Percentiles rank a stretch among this genome's conserved stretches.
Conservation (phyloP, 2,888 invertebrate genomes). For the Campoletis raptor region DNA sequence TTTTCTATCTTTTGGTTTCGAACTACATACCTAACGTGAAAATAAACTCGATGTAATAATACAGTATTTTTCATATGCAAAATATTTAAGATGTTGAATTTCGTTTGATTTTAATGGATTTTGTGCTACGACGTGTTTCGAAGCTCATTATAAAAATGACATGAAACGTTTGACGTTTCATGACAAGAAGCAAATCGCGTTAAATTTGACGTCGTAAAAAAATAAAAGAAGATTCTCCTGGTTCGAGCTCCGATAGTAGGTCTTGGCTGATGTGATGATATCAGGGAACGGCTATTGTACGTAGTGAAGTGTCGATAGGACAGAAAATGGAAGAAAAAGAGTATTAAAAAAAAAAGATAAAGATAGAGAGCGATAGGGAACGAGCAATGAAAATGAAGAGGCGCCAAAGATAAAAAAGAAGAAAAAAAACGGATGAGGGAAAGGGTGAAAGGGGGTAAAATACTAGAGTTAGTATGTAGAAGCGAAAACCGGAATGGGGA, state of each 20-base stretch:
- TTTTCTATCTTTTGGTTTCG: background rate
- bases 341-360: no score
- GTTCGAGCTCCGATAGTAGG: conserved; percentile 17
- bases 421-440: conserved; percentile 55
- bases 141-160: conserved; percentile 38
- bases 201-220: conserved; percentile 79
- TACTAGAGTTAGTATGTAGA: conserved; percentile 38
- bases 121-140: background rate
- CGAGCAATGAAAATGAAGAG: conserved; percentile 63
- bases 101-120: conserved; percentile 20
- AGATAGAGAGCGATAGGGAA: conserved; percentile 56
- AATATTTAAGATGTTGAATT: background rate
- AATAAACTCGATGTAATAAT: no score
- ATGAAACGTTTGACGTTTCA: conserved; percentile 47
- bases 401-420: conserved; percentile 62
- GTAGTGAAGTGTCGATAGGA: conserved; percentile 35
- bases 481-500: conserved; percentile 63
- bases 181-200: conserved; percentile 62
- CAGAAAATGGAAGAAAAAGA: conserved; percentile 27
- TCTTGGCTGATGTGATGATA: conserved; percentile 39
- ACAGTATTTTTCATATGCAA: no score
- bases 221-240: conserved; percentile 72
- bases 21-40: background rate
- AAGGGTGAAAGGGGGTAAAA: conserved; percentile 55
- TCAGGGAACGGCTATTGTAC: conserved; percentile 54